Evolutionary conservation across 53 echinoderm and acorn worm genomes (phyloP), one percentile per base, ranked within the genome.

Genomic region (Echinometra lucunter): DNA sequence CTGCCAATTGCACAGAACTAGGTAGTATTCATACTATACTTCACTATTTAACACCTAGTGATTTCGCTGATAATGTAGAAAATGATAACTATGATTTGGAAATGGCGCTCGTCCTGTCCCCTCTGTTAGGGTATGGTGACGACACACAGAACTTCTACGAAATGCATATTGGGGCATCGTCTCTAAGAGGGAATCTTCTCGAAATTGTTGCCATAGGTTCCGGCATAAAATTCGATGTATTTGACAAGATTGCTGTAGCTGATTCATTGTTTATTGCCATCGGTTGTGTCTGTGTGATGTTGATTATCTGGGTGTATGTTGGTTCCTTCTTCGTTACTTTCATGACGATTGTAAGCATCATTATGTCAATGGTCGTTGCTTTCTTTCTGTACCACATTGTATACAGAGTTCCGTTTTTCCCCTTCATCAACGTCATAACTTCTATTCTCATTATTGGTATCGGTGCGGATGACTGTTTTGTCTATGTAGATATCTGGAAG

Each of bases 391-490:
- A 95, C 78, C 55, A 87, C 42, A 81, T 95, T 25, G 95, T 98
- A 1, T 97, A 95, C 25, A 32, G 81, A 45, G 58, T 95, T 1
- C 44, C 90, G 9, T 97, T 97, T 81, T 98, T 98, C 42, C 97
- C 97, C 8, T 98, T 97, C 78, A 91, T 95, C 28, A 97, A 96
- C 80, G 57, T 97, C 4, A 15, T 90, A 2, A 69, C 96, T 27
- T 94, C 58, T 0, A 82, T 97, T 4, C 88, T 98, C 13, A 38
- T 98, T 2, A 94, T 97, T 32, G 98, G 96, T 45, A 88, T 98
- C 18, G 98, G 98, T 5, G 98, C 98, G 3, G 98, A 98, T 88
- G 98, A 97, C 58, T 95, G 97, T 32, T 98, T 98, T 82, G 97
- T 98, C 2, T 98, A 91, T 83, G 69, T 95, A 17, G 98, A 98